These are phyloP conservation scores for Limnephilus lunatus DNA, from an alignment of 2,888 invertebrate species.

Conservation along the genomic window DNA sequence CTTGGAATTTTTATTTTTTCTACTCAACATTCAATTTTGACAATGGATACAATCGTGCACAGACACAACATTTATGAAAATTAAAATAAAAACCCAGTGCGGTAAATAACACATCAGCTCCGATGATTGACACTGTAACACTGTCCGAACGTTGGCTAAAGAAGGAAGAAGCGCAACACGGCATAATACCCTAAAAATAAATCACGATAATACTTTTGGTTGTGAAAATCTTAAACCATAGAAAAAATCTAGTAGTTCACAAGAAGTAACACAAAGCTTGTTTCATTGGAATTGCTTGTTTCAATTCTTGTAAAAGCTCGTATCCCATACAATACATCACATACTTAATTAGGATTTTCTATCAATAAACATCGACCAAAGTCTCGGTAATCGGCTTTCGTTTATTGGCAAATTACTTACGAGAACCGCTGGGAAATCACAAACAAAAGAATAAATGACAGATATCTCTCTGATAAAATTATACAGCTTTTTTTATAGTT, in stretches of 20 bases:
- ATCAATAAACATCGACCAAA: background rate
- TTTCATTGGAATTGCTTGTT: too few relatives aligned
- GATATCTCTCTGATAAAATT: conserved; percentile 43
- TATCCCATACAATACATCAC: background rate
- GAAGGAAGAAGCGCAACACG: too few relatives aligned
- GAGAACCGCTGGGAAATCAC: conserved; percentile 57
- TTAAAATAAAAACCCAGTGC: background rate
- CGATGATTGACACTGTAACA: too few relatives aligned
- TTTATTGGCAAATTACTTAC: conserved; percentile 46
- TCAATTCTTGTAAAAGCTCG: background rate
- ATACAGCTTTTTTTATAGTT: conserved; percentile 36
- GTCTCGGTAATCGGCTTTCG: conserved; percentile 40
- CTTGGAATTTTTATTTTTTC: background rate
- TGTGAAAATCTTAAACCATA: too few relatives aligned
- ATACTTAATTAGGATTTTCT: background rate
- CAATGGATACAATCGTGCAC: background rate
- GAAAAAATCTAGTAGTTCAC: background rate
- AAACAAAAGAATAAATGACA: conserved; percentile 40
- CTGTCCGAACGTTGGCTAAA: too few relatives aligned
- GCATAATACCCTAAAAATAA: too few relatives aligned
- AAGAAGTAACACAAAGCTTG: too few relatives aligned
- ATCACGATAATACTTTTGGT: too few relatives aligned
- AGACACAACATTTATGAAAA: background rate
- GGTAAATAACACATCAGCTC: too few relatives aligned
- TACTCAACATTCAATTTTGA: background rate